These are phyloP conservation scores for Rhea pennata DNA, from an alignment of 2,113 vertebrate genomes.

Conservation along the genomic window DNA sequence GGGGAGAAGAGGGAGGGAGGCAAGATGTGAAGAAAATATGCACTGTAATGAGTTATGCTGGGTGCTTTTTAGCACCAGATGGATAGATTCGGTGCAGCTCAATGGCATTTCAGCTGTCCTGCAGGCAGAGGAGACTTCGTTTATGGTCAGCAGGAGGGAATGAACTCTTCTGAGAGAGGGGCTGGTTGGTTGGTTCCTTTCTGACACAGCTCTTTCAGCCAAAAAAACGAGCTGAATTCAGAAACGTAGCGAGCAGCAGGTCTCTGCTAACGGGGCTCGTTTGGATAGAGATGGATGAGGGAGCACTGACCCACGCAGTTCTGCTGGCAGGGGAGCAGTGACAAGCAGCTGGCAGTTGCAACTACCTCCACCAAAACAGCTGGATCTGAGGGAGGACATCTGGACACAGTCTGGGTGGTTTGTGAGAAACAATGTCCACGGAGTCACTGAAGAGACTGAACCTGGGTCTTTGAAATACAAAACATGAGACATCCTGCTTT, in stretches of 20 bases:
- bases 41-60: rapidly evolving
- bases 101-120: rapidly evolving
- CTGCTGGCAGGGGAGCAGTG: conserved; percentile 46
- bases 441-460: background rate
- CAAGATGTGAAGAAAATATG: background rate
- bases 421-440: background rate
- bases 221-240: background rate
- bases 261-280: background rate
- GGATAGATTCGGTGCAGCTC: background rate
- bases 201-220: background rate
- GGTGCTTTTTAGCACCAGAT: background rate
- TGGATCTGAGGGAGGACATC: conserved; percentile 66
- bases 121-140: background rate
- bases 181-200: background rate
- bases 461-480: background rate
- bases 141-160: background rate
- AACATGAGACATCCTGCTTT: background rate
- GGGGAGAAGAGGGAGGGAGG: background rate
- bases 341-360: conserved; percentile 59
- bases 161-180: background rate
- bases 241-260: background rate
- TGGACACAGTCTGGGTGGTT: conserved; percentile 44
- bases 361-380: conserved; percentile 48
- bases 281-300: conserved; percentile 58
- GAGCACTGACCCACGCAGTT: background rate